Conservation (phyloP, 1,140 invertebrate species). For the Drosophila orosa region DNA sequence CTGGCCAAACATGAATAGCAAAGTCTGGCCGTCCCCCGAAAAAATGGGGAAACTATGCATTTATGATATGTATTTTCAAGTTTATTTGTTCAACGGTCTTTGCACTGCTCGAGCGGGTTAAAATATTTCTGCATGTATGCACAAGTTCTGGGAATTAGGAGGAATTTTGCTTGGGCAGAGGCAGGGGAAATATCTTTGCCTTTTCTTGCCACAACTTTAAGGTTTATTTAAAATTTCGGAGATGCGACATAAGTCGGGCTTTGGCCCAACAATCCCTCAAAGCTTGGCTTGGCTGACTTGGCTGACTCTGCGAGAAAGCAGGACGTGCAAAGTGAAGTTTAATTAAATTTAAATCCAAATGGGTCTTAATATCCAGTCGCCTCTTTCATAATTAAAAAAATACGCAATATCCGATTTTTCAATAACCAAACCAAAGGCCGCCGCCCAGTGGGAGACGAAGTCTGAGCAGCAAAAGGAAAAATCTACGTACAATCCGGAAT, state of each 20-base stretch:
- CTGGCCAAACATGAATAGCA: slow-evolving; percentile 59
- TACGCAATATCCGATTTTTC: slow-evolving; percentile 72
- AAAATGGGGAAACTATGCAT: slow-evolving; percentile 44
- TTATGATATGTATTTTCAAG: slow-evolving; percentile 60
- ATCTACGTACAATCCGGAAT: not conserved
- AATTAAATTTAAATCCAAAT: slow-evolving; percentile 65
- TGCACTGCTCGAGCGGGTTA: slow-evolving; percentile 40
- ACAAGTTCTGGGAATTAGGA: slow-evolving; percentile 29
- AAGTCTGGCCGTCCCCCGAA: slow-evolving; percentile 28
- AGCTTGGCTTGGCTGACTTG: not conserved
- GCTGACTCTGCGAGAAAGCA: slow-evolving; percentile 8
- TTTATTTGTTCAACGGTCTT: slow-evolving; percentile 62
- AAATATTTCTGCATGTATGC: slow-evolving; percentile 53
- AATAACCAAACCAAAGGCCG: slow-evolving; percentile 49
- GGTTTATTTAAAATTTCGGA: slow-evolving; percentile 13
- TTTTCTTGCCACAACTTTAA: slow-evolving; percentile 23
- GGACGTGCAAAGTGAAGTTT: slow-evolving; percentile 31
- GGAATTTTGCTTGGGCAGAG: slow-evolving; percentile 5
- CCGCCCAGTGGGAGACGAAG: slow-evolving; percentile 2
- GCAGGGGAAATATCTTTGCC: not conserved
- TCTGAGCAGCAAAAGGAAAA: slow-evolving; percentile 6
- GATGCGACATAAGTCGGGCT: slow-evolving; percentile 9
- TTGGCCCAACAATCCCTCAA: slow-evolving; percentile 9
- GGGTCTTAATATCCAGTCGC: slow-evolving; percentile 56
- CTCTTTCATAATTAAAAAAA: slow-evolving; percentile 71